phyloP scores from a whole-genome alignment of 2,113 vertebrate genomes.

The Numenius arquata region DNA sequence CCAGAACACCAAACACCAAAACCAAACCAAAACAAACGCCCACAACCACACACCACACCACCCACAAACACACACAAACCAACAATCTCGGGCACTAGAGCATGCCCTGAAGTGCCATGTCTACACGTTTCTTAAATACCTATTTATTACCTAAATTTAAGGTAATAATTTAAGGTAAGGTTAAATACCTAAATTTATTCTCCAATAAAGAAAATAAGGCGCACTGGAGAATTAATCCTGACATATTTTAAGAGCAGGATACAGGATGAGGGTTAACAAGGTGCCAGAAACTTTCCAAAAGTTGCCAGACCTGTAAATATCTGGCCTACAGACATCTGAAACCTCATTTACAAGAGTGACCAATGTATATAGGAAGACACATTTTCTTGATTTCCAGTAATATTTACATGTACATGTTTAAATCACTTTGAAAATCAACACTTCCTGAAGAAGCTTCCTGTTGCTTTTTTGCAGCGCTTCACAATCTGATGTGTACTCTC shows the following conservation, averaged over 20 bases:
- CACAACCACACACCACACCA: too few relatives aligned
- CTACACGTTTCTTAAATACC: too few relatives aligned
- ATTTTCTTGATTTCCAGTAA: neutral
- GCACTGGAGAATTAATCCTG: neutral
- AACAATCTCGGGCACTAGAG: too few relatives aligned
- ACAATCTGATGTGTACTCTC: neutral
- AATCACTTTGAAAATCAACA: neutral
- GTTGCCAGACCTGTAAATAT: neutral
- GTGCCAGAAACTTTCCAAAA: neutral
- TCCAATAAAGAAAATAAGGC: neutral
- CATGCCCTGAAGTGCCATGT: too few relatives aligned
- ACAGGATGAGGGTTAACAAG: neutral
- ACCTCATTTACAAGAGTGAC: neutral
- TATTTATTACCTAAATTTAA: too few relatives aligned
- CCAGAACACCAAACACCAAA: too few relatives aligned
- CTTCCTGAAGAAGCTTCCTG: neutral
- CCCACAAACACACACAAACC: too few relatives aligned
- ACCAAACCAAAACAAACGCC: too few relatives aligned
- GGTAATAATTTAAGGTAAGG: too few relatives aligned
- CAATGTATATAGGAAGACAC: neutral
- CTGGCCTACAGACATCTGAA: neutral
- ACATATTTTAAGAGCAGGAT: neutral
- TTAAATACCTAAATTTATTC: too few relatives aligned
- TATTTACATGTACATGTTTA: neutral
- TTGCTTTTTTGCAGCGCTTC: neutral